Evolutionary conservation across 2,888 invertebrate genomes (phyloP).

Genomic region (Dendrolimus houi): DNA sequence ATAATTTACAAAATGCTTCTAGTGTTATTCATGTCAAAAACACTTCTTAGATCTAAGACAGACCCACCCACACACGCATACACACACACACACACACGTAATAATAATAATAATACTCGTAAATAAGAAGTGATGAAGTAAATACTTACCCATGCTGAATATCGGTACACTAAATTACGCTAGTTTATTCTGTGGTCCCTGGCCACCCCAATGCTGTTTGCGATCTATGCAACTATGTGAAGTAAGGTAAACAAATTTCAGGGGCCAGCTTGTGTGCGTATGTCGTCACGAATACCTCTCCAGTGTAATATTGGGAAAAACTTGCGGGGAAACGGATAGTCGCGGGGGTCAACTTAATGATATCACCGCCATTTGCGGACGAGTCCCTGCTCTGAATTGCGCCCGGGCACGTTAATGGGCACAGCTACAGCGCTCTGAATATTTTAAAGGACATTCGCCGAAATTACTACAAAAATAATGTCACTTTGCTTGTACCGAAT

Average conservation of each 20-base stretch:
- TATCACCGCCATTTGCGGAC: constrained; percentile 73
- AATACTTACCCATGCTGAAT: too few relatives aligned
- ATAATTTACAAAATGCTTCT: too few relatives aligned
- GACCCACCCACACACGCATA: too few relatives aligned
- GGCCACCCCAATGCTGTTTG: constrained; percentile 14
- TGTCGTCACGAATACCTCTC: constrained; percentile 50
- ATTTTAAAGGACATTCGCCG: constrained; percentile 74
- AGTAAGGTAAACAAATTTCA: constrained; percentile 36
- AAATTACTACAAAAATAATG: constrained; percentile 77
- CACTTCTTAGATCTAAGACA: too few relatives aligned
- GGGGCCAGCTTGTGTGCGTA: constrained; percentile 25
- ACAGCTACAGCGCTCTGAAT: constrained; percentile 70
- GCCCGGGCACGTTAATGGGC: constrained; percentile 71
- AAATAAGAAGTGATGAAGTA: too few relatives aligned
- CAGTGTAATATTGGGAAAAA: constrained; percentile 70
- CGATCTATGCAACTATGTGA: constrained; percentile 17
- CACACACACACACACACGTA: too few relatives aligned
- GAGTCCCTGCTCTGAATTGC: constrained; percentile 64
- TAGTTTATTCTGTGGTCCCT: background rate
- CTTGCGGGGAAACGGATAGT: constrained; percentile 62
- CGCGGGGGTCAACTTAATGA: constrained; percentile 73
- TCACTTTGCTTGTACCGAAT: constrained; percentile 72
- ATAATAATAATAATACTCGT: too few relatives aligned
- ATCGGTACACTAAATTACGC: constrained; percentile 14
- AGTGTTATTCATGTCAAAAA: too few relatives aligned